phyloP scores from a whole-genome alignment of 2,888 invertebrate species.

The Hyles lineata region DNA sequence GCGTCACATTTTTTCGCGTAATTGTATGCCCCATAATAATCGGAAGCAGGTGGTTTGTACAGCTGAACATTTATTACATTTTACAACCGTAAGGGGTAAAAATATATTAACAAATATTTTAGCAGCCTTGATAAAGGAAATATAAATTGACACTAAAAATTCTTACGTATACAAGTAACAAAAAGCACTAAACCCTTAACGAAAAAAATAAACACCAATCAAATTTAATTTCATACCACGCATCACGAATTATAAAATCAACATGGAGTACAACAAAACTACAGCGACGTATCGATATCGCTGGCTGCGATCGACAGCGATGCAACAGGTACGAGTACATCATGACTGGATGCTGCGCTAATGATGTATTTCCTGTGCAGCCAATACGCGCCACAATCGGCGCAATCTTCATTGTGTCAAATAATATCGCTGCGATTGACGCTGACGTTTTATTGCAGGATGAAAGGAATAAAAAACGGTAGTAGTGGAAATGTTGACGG shows the following conservation, averaged over 20 bases:
- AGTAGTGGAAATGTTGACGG: background rate
- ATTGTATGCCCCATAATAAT: background rate
- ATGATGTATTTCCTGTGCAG: constrained; percentile 11
- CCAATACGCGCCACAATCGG: background rate
- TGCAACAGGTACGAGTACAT: background rate
- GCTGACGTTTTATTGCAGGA: background rate
- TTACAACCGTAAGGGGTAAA: background rate
- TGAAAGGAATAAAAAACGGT: background rate
- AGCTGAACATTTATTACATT: background rate
- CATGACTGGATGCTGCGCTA: constrained; percentile 7
- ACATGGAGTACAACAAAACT: background rate
- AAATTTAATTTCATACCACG: no score
- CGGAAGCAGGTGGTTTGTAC: background rate
- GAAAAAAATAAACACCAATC: no score
- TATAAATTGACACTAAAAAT: no score
- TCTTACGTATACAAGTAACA: no score
- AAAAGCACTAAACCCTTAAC: no score
- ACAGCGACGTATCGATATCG: background rate
- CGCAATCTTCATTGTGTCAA: background rate
- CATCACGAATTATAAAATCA: background rate
- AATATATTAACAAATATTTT: background rate
- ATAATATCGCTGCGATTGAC: background rate
- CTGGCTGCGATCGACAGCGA: background rate
- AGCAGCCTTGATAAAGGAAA: no score
- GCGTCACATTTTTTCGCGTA: no score